Conservation (phyloP, 2,113 vertebrate species). For the Miniopterus natalensis region DNA sequence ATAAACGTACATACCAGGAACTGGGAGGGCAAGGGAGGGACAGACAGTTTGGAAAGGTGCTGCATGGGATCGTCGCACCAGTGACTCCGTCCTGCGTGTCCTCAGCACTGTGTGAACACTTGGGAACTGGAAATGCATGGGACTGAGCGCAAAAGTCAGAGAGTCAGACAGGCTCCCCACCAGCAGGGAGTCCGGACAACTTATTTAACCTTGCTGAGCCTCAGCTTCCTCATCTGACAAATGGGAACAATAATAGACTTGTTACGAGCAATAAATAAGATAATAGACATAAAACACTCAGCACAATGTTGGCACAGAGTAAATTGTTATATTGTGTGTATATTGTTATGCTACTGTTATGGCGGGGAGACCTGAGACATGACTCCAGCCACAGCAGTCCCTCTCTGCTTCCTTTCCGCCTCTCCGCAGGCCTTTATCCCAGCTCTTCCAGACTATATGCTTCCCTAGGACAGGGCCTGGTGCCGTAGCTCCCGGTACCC, state of each 20-base stretch:
- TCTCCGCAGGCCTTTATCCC: background rate
- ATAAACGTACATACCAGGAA: slow-evolving; percentile 84
- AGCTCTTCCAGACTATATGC: background rate
- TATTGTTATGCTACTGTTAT: background rate
- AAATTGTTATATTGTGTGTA: background rate
- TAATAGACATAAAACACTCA: background rate
- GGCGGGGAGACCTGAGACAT: background rate
- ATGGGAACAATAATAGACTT: background rate
- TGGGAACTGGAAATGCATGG: background rate
- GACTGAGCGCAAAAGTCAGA: background rate
- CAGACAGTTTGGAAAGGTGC: slow-evolving; percentile 20
- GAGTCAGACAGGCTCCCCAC: background rate
- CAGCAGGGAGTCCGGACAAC: background rate
- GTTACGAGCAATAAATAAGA: background rate
- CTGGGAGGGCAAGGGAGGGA: background rate
- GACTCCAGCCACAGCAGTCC: background rate
- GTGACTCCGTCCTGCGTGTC: background rate
- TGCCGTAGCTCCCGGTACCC: background rate
- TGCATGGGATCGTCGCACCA: slow-evolving; percentile 7
- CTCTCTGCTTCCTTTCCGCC: background rate
- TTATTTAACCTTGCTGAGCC: background rate
- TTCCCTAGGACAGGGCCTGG: background rate
- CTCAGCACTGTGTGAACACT: background rate
- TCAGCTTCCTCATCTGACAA: slow-evolving; percentile 53
- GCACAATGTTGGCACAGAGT: background rate